These are phyloP conservation scores for Ibidorhyncha struthersii DNA, from an alignment of 2,113 vertebrate genomes.

Conservation along the genomic window DNA sequence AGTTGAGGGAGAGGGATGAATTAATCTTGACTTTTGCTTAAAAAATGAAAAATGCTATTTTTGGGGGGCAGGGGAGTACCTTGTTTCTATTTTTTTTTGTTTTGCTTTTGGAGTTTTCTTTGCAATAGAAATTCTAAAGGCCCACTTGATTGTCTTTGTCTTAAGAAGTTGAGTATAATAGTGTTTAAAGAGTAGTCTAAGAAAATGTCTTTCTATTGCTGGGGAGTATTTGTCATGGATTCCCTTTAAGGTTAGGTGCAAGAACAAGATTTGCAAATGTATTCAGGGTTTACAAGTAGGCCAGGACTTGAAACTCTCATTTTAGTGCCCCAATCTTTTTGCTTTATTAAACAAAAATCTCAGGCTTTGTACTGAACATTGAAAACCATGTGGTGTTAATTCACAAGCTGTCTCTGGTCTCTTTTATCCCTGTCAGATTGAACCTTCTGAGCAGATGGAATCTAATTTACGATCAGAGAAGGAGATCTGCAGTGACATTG, in stretches of 20 bases:
- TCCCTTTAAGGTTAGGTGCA: background rate
- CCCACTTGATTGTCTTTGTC: background rate
- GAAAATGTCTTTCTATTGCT: background rate
- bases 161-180: background rate
- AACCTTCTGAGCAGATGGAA: conserved; percentile 32
- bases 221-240: background rate
- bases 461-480: conserved; percentile 35
- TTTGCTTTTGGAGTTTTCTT: background rate
- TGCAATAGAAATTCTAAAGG: background rate
- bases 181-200: background rate
- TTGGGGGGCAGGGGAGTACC: background rate
- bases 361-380: background rate
- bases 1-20: background rate
- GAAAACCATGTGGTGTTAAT: background rate
- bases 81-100: background rate
- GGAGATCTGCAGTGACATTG: conserved; percentile 65
- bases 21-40: background rate
- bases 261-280: background rate
- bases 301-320: background rate
- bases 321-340: background rate
- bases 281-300: background rate
- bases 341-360: background rate
- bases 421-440: conserved; percentile 35
- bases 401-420: background rate
- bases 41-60: background rate